Evolutionary conservation across 2,797 vertebrate species (phyloP), one percentile per base, ranked within the genome.

Genomic region (Huso huso): DNA sequence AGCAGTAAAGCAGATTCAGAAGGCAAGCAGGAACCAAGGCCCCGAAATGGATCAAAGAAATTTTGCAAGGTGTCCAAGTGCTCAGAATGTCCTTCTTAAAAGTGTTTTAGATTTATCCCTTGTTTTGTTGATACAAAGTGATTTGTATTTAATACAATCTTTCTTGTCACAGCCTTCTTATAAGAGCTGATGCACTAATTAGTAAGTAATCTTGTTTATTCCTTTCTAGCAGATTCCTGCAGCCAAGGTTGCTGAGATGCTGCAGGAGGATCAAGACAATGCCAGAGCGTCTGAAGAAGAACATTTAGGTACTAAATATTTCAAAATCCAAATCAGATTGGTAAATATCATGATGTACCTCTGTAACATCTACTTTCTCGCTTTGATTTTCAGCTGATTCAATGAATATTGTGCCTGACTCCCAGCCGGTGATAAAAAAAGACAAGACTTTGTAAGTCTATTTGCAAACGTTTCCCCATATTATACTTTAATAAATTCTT

Each of bases 401-500:
- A 8, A 68, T 76, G 53, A 80, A 85, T 70, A 74, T 84, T 78
- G 80, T 92, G 69, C 88, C 89, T 62, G 92, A 93, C 79, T 89
- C 87, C 48, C 93, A 92, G 74, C 86, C 86, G 62, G 62, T 8
- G 62, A 64, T 6, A 18, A 85, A 65, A 76, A 76, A 61, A 71
- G 77, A 51, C 63, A 81, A 71, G 72, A 64, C 74, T 73, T 66
- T 66, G 95, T 97, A 88, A 93, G 94, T 84, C 78, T 62, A 8
- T 37, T 37, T 37, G 37, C 37, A 37, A 18, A 37, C 37, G 5
- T 37, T 37, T 37, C 37, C 37, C 3, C 37, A 37, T 37, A 37
- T 37, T 37, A 5, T 37, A 37, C 37, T 18, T 18, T 2, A 18
- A 18, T 18, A 18, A 18, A 18, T 18, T 18, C 18, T 37, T 37